phyloP scores from a whole-genome alignment of 2,888 invertebrate genomes.

The Caradrina kadenii region DNA sequence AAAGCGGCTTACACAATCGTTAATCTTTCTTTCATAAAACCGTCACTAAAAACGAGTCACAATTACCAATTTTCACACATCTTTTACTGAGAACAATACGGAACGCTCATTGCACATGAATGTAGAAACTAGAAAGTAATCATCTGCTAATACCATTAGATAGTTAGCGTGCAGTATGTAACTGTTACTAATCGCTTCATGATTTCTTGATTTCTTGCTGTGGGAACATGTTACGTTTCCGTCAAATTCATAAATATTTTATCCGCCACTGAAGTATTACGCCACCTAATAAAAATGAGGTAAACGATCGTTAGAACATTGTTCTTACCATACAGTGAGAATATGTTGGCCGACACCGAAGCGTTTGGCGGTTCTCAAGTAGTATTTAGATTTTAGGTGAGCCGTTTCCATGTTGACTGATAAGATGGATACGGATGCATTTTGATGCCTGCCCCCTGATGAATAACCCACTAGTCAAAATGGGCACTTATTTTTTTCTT shows the following conservation, averaged over 20 bases:
- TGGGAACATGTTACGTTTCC: slow-evolving; percentile 44
- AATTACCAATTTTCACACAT: slow-evolving; percentile 50
- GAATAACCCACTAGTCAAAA: too few relatives aligned
- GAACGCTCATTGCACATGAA: slow-evolving; percentile 56
- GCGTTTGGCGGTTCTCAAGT: too few relatives aligned
- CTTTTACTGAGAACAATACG: slow-evolving; percentile 50
- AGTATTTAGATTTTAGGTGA: too few relatives aligned
- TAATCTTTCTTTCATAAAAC: slow-evolving; percentile 26
- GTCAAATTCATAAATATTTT: slow-evolving; percentile 10
- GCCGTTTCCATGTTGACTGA: too few relatives aligned
- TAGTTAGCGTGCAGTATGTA: slow-evolving; percentile 44
- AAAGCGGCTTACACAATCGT: not conserved
- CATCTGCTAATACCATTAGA: slow-evolving; percentile 44
- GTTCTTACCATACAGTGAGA: not conserved
- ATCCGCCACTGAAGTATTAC: too few relatives aligned
- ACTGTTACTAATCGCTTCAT: slow-evolving; percentile 45
- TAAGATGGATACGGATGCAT: too few relatives aligned
- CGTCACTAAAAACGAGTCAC: slow-evolving; percentile 13
- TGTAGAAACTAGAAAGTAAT: slow-evolving; percentile 58
- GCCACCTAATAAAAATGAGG: not conserved
- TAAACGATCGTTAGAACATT: not conserved
- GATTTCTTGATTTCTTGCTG: slow-evolving; percentile 40
- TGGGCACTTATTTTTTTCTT: too few relatives aligned
- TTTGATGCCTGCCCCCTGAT: too few relatives aligned
- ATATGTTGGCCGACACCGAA: too few relatives aligned